Percentiles rank a stretch among this genome's conserved stretches.
phyloP scores from a whole-genome alignment of 2,797 vertebrate genomes.

The Spatula versicolor region DNA sequence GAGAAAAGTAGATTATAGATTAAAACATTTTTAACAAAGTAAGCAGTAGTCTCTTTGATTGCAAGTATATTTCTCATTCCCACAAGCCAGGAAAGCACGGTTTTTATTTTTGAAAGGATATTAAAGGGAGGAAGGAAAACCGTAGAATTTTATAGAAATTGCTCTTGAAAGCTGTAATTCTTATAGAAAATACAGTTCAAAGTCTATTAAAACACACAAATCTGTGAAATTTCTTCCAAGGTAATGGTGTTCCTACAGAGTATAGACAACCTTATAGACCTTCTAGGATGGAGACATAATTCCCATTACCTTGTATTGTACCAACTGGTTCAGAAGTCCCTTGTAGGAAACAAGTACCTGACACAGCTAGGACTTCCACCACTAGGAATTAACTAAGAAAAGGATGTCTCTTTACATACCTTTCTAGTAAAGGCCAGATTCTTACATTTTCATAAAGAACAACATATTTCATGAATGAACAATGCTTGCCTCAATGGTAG shows the following conservation, averaged over 20 bases:
- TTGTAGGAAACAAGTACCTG: neutral
- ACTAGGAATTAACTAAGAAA: neutral
- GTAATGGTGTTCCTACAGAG: neutral
- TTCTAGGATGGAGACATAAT: neutral
- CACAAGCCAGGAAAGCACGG: neutral
- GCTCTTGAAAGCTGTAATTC: neutral
- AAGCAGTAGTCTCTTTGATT: neutral
- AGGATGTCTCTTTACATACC: neutral
- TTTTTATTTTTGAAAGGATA: neutral
- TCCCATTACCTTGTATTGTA: neutral
- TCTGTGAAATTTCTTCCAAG: neutral
- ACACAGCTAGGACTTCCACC: neutral
- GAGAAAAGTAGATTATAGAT: neutral
- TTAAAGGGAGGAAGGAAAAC: neutral
- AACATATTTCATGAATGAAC: neutral
- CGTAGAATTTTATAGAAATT: neutral
- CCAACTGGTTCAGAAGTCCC: neutral
- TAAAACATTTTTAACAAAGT: neutral
- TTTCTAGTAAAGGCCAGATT: neutral
- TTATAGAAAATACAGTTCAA: neutral
- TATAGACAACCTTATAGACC: neutral
- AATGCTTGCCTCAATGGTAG: neutral
- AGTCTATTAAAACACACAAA: neutral
- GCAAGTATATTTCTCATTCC: neutral
- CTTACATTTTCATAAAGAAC: neutral